Percentiles rank a stretch among this genome's conserved stretches.
These are phyloP conservation scores for Balaenoptera acutorostrata DNA, from an alignment of 2,113 vertebrate species.

Conservation along the genomic window DNA sequence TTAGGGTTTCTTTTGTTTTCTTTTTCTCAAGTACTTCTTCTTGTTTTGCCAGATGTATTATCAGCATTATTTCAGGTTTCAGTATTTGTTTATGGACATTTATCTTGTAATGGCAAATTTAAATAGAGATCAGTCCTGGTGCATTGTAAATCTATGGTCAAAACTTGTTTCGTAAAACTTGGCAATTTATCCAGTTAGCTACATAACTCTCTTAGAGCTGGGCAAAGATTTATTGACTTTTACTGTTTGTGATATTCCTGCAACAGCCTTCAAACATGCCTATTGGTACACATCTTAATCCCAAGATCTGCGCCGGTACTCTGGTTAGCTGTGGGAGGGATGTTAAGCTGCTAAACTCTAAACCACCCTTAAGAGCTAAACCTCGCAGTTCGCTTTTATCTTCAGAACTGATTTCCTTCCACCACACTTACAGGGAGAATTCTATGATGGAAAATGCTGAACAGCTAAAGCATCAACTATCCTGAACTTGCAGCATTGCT, in stretches of 20 bases:
- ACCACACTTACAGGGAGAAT: not conserved
- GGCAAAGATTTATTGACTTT: conserved; percentile 58
- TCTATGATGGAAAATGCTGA: not conserved
- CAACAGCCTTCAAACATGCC: conserved; percentile 37
- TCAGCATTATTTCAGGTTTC: not conserved
- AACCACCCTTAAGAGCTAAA: conserved; percentile 33
- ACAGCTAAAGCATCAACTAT: not conserved
- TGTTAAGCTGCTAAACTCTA: conserved; percentile 28
- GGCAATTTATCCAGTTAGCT: conserved; percentile 60
- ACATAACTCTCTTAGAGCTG: conserved; percentile 9
- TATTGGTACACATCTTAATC: conserved; percentile 64
- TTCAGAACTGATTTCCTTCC: conserved; percentile 38
- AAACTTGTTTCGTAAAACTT: conserved; percentile 41
- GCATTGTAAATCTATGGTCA: not conserved
- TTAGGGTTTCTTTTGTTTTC: not conserved
- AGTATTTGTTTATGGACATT: conserved; percentile 40
- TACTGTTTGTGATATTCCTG: conserved; percentile 33
- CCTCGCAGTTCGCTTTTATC: not conserved
- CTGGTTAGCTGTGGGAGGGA: not conserved
- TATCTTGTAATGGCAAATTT: conserved; percentile 49
- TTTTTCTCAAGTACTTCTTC: not conserved
- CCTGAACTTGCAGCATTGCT: not conserved
- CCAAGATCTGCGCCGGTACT: conserved; percentile 19
- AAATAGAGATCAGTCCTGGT: conserved; percentile 24
- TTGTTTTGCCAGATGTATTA: not conserved